Evolutionary conservation across 2,888 invertebrate species (phyloP).

Genomic region (Spodoptera littoralis): DNA sequence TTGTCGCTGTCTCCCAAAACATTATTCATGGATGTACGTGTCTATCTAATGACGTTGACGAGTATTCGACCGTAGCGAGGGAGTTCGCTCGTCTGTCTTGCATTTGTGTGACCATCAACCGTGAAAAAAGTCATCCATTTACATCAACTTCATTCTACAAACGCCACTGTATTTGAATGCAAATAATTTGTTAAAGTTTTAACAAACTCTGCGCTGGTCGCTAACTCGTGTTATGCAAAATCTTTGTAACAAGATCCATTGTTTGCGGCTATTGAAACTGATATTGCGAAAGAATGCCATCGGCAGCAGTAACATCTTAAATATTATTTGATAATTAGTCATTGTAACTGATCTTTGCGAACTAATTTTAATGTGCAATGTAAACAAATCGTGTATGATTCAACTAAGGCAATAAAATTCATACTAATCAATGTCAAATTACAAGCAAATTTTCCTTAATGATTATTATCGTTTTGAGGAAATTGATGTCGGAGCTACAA

Average conservation of each 20-base stretch:
- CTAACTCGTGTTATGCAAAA: constrained; percentile 47
- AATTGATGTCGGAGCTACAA: constrained; percentile 6
- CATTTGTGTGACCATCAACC: constrained; percentile 67
- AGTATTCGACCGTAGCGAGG: constrained; percentile 60
- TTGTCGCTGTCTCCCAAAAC: constrained; percentile 45
- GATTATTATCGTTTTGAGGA: not conserved
- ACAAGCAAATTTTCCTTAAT: constrained; percentile 3
- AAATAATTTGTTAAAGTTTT: constrained; percentile 60
- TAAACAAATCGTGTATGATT: too few species aligned
- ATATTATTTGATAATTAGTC: constrained; percentile 38
- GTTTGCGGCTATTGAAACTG: constrained; percentile 46
- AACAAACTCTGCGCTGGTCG: constrained; percentile 43
- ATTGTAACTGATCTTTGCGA: constrained; percentile 10
- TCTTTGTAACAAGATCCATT: constrained; percentile 54
- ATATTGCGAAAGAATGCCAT: constrained; percentile 47
- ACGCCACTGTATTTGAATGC: constrained; percentile 52
- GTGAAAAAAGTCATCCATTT: constrained; percentile 70
- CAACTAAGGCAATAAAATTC: too few species aligned
- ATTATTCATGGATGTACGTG: constrained; percentile 58
- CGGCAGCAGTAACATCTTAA: constrained; percentile 45
- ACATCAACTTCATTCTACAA: constrained; percentile 63
- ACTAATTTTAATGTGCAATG: constrained; percentile 3
- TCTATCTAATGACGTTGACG: constrained; percentile 61
- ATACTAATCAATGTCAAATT: too few species aligned
- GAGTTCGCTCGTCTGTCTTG: constrained; percentile 61